Evolutionary conservation across 2,113 vertebrate species (phyloP), one percentile per base, ranked within the genome.

Genomic region (Neofelis nebulosa): DNA sequence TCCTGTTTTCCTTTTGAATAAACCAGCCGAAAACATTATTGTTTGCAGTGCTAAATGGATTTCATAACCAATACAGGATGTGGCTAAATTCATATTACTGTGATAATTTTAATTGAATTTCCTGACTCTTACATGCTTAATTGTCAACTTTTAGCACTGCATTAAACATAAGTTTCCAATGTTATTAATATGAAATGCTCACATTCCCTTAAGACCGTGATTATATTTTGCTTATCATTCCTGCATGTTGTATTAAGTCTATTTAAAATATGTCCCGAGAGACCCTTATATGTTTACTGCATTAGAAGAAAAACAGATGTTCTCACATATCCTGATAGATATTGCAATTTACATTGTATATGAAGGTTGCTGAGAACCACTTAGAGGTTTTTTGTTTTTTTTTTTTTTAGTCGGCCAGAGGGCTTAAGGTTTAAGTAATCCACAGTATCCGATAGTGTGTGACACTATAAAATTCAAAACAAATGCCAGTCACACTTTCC

Each of bases 31-130:
- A 96, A 91, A 94, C 69, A 93, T 89, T 80, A 68, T 66, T 93
- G 95, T 87, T 97, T 97, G 96, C 63, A 55, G 95, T 95, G 82
- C 71, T 95, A 97, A 97, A 96, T 96, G 93, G 91, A 83, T 98
- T 97, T 97, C 96, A 90, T 94, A 98, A 97, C 82, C 83, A 94
- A 91, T 92, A 92, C 65, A 96, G 95, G 92, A 98, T 97, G 96
- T 93, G 93, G 92, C 89, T 97, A 88, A 91, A 97, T 88, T 94
- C 92, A 95, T 90, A 95, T 11, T 83, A 76, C 69, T 92, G 86
- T 71, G 95, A 97, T 95, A 23, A 96, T 90, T 98, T 97, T 97
- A 95, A 96, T 96, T 97, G 95, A 97, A 97, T 97, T 97, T 98
- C 96, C 96, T 94, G 89, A 89, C 76, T 97, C 95, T 61, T 87